These are phyloP conservation scores for Bombus sibiricus DNA, from an alignment of 1,140 invertebrate genomes.

Conservation along the genomic window DNA sequence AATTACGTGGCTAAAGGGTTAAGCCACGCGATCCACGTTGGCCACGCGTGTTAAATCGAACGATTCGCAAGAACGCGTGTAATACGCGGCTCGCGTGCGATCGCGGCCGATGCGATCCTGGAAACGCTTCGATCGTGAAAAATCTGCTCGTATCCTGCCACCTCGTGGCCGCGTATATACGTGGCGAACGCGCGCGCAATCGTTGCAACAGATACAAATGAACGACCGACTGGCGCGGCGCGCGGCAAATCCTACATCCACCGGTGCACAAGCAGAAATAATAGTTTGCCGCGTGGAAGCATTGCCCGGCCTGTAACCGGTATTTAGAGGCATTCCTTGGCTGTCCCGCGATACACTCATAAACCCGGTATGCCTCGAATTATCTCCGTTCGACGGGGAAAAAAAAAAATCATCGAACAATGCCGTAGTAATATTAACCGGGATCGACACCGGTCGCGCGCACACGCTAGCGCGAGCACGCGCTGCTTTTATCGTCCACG, in stretches of 20 bases:
- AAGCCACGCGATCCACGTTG: slow-evolving; percentile 39
- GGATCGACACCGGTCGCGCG: background rate
- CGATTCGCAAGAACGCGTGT: slow-evolving; percentile 34
- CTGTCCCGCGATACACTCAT: slow-evolving; percentile 55
- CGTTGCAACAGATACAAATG: slow-evolving; percentile 45
- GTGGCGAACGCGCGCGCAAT: slow-evolving; percentile 3
- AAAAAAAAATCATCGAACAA: slow-evolving; percentile 52
- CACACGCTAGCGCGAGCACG: slow-evolving; percentile 48
- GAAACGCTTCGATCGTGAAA: slow-evolving; percentile 3
- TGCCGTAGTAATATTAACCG: slow-evolving; percentile 42
- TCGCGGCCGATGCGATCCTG: background rate
- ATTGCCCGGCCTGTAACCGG: slow-evolving; percentile 48
- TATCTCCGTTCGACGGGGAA: slow-evolving; percentile 49
- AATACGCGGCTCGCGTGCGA: slow-evolving; percentile 44
- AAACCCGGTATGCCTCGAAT: slow-evolving; percentile 60
- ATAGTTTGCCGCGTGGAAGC: slow-evolving; percentile 27
- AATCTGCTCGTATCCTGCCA: slow-evolving; percentile 26
- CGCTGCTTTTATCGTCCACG: slow-evolving; percentile 28
- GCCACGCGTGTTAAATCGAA: slow-evolving; percentile 37
- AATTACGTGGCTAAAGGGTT: slow-evolving; percentile 36
- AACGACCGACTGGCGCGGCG: slow-evolving; percentile 2
- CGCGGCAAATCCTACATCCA: slow-evolving; percentile 45
- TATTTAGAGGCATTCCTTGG: slow-evolving; percentile 64
- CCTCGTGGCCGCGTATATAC: background rate
- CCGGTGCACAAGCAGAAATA: slow-evolving; percentile 26